These are phyloP conservation scores for Idaea straminata DNA, from an alignment of 2,888 invertebrate genomes.

Conservation along the genomic window DNA sequence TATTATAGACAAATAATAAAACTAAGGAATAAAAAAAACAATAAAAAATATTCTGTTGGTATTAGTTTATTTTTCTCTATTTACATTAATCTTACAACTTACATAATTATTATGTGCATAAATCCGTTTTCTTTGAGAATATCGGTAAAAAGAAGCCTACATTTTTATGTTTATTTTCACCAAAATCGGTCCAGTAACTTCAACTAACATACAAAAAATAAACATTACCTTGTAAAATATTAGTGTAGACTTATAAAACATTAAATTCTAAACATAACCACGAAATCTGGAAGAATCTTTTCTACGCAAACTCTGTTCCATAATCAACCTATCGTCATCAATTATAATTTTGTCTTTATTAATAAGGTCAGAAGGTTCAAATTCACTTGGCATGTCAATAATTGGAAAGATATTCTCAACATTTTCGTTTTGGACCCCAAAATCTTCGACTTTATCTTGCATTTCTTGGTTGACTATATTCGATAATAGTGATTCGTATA, in stretches of 20 bases:
- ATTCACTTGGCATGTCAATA: slow-evolving; percentile 29
- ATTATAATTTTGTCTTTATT: slow-evolving; percentile 27
- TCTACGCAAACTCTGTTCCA: slow-evolving; percentile 56
- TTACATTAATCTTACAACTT: not conserved
- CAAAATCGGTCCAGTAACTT: too few species aligned
- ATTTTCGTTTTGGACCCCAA: slow-evolving; percentile 23
- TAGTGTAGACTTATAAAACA: too few species aligned
- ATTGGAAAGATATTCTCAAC: slow-evolving; percentile 36
- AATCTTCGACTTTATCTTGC: slow-evolving; percentile 34
- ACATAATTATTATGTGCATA: not conserved
- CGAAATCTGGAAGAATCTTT: slow-evolving; percentile 52
- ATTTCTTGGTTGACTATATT: slow-evolving; percentile 43
- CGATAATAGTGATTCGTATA: slow-evolving; percentile 49
- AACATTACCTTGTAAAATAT: too few species aligned
- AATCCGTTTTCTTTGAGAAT: not conserved
- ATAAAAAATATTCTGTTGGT: not conserved
- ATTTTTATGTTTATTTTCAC: too few species aligned
- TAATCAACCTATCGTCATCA: slow-evolving; percentile 42
- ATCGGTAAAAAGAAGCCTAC: too few species aligned
- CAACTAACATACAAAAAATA: too few species aligned
- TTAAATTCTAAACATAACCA: slow-evolving; percentile 36
- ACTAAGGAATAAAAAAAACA: not conserved
- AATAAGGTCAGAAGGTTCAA: slow-evolving; percentile 22
- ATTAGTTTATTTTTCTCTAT: not conserved
- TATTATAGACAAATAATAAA: not conserved